Evolutionary conservation across 1,140 invertebrate species (phyloP), one percentile per base, ranked within the genome.

Genomic region (Chlorops oryzae): DNA sequence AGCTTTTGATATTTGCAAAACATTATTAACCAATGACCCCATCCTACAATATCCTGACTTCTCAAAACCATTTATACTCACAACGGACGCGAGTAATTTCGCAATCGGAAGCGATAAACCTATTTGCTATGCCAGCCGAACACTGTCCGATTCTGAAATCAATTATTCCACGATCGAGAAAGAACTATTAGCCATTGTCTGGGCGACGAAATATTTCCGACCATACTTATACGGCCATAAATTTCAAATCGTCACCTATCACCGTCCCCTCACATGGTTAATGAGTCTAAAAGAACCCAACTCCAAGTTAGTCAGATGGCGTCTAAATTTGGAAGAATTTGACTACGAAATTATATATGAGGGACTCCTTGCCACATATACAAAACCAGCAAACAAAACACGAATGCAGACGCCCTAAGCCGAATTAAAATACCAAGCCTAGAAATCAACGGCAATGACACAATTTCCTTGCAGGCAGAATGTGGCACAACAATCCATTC

Each of bases 241-340:
- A 37, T 81, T 80, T 54, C 72, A 53, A n/a, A 61, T 81, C 1
- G 45, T 73, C 12, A 80, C 76, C 0, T 78, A 82, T 54, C 75
- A 81, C 52, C 61, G 62, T 52, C 72, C 76, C 0, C 54, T 81
- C 17, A 60, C 53, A 25, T 80, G 74, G 73, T 53, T 81, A 4
- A 64, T 71, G 27, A 71, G 65, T 10, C 48, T 75, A 1, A 79
- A 77, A 51, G 73, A 79, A 38, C 70, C 73, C 1, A 59, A 49
- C 2, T 66, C 63, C 18, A 50, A 71, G 52, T 50, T 80, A 22
- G 57, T 69, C 0, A 51, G 75, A 32, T 79, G 76, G 76, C 3
- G 18, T 39, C 18, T 52, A 22, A n/a, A 20, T n/a, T 27, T 51
- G 10, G 18, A 21, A 7, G 49, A 51, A 45, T 51, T 24, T 45